Percentiles rank a stretch among this genome's conserved stretches.
Conservation (phyloP, 2,113 vertebrate species). For the Cheirogaleus medius region DNA sequence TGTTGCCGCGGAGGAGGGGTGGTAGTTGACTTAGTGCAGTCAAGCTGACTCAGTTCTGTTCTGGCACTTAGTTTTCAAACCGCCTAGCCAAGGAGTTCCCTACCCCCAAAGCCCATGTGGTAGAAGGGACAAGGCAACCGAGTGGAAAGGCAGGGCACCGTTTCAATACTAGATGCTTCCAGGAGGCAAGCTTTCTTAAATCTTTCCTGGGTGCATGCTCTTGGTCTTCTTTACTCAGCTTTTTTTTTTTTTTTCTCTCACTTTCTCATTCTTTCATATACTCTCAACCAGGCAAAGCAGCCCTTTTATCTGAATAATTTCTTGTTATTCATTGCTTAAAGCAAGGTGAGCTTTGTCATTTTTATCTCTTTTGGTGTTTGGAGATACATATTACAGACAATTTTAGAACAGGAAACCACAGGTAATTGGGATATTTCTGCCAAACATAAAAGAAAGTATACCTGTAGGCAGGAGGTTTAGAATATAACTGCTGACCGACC, state of each 20-base stretch:
- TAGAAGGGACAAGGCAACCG: too few relatives aligned
- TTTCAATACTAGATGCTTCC: background rate
- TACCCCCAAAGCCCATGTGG: too few relatives aligned
- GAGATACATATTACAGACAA: background rate
- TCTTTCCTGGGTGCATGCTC: background rate
- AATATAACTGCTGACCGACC: background rate
- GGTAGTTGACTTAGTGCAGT: background rate
- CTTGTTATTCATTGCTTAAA: background rate
- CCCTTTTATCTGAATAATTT: background rate
- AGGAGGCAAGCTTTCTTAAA: background rate
- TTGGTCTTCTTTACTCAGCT: background rate
- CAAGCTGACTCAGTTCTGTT: background rate
- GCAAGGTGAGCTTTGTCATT: background rate
- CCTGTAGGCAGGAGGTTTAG: background rate
- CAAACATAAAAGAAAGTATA: background rate
- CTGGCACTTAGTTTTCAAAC: background rate
- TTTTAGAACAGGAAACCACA: background rate
- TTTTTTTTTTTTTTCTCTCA: accelerated
- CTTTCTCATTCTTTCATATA: background rate
- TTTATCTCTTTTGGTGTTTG: background rate
- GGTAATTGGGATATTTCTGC: background rate
- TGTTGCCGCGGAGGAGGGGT: too few relatives aligned
- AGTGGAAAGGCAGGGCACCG: accelerated
- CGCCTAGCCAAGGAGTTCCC: accelerated
- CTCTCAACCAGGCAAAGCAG: background rate